These are phyloP conservation scores for Apogon hyalosoma DNA, from an alignment of 2,797 vertebrate genomes.

Conservation along the genomic window DNA sequence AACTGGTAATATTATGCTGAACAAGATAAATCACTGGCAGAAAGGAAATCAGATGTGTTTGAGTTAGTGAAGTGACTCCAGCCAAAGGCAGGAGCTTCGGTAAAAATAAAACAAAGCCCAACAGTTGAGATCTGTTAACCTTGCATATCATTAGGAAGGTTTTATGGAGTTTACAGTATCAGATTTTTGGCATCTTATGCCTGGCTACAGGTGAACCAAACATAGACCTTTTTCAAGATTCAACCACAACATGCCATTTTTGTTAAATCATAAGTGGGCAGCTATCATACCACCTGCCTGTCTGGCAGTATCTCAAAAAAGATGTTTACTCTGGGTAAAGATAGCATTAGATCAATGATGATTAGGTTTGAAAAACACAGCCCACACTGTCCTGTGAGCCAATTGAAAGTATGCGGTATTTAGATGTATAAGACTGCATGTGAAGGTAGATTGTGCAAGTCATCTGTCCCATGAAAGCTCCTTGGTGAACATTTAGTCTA, in stretches of 20 bases:
- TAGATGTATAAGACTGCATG: no score
- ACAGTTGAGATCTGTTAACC: constrained; percentile 13
- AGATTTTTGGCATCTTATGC: neutral
- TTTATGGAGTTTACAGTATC: neutral
- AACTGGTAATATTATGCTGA: constrained; percentile 55
- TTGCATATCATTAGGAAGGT: constrained; percentile 12
- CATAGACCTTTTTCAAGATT: neutral
- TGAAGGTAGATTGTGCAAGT: no score
- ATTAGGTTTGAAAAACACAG: no score
- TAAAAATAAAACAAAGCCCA: neutral
- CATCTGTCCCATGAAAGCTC: no score
- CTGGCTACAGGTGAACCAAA: constrained; percentile 3
- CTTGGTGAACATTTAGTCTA: no score
- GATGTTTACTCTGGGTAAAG: no score
- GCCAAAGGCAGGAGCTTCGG: constrained; percentile 19
- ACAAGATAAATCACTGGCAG: constrained; percentile 45
- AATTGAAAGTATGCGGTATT: no score
- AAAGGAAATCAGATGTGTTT: constrained; percentile 44
- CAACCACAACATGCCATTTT: neutral
- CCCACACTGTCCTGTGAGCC: no score
- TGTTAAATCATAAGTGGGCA: neutral
- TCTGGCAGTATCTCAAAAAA: no score
- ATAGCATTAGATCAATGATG: no score
- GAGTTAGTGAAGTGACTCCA: constrained; percentile 38
- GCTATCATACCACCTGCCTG: neutral